Percentiles rank a stretch among this genome's conserved stretches.
phyloP scores from a whole-genome alignment of 2,113 vertebrate species.

The Ginglymostoma cirratum region DNA sequence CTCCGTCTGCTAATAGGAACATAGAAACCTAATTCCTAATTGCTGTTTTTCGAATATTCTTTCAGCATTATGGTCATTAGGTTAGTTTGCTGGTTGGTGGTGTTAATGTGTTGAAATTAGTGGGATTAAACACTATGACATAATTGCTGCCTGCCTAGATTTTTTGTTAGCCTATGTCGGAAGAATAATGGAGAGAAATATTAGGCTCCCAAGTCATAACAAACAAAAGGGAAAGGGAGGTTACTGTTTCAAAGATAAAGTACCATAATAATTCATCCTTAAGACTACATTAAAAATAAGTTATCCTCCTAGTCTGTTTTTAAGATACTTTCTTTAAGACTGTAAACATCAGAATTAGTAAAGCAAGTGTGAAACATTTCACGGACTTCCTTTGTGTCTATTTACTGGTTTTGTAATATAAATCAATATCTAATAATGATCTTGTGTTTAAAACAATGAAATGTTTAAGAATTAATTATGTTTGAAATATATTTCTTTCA shows the following conservation, averaged over 20 bases:
- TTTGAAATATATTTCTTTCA: slow-evolving; percentile 12
- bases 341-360: neutral
- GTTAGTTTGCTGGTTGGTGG: neutral
- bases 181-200: neutral
- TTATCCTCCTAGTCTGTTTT: neutral
- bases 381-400: neutral
- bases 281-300: neutral
- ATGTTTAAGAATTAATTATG: neutral
- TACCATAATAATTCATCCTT: neutral
- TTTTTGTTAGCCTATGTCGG: neutral
- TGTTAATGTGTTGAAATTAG: neutral
- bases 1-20: too few species aligned
- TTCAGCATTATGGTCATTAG: neutral
- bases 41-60: neutral
- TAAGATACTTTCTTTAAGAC: neutral
- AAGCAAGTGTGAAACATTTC: neutral
- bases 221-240: neutral
- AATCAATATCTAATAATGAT: neutral
- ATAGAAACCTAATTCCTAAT: too few species aligned
- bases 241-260: neutral
- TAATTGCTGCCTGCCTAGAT: neutral
- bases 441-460: neutral
- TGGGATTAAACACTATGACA: neutral
- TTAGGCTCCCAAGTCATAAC: neutral
- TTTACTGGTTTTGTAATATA: neutral